These are phyloP conservation scores for Incurvaria masculella DNA, from an alignment of 2,888 invertebrate species.

Conservation along the genomic window DNA sequence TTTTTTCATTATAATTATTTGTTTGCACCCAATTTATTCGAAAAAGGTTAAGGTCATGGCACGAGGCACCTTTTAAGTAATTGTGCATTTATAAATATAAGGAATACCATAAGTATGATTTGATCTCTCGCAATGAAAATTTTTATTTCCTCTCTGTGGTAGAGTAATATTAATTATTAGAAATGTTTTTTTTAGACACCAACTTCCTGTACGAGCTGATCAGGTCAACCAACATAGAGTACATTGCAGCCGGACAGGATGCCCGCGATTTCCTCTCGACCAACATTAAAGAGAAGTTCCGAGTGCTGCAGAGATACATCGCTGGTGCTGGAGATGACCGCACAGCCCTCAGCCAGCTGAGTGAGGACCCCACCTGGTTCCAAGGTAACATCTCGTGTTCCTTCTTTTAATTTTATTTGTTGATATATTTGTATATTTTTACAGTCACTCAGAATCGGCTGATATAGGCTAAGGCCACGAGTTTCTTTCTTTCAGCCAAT, in stretches of 20 bases:
- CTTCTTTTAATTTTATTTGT: no score
- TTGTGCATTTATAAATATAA: no score
- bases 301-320: conserved; percentile 43
- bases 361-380: conserved; percentile 79
- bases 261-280: conserved; percentile 72
- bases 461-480: no score
- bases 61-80: no score
- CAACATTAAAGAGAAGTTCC: conserved; percentile 53
- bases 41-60: no score
- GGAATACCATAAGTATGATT: no score
- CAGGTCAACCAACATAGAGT: conserved; percentile 63
- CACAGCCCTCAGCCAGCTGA: conserved; percentile 58
- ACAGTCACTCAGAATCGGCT: no score
- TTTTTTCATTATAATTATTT: no score
- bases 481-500: background rate
- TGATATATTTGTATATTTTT: background rate
- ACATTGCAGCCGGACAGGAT: conserved; percentile 66
- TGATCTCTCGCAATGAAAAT: no score
- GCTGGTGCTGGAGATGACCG: conserved; percentile 49
- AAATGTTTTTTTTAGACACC: conserved; percentile 60
- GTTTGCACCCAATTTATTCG: no score
- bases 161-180: no score
- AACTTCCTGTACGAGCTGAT: conserved; percentile 70
- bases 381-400: conserved; percentile 48
- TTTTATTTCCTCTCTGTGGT: no score